Evolutionary conservation across 2,113 vertebrate genomes (phyloP), one percentile per base, ranked within the genome.

Genomic region (Hemichromis elongatus): DNA sequence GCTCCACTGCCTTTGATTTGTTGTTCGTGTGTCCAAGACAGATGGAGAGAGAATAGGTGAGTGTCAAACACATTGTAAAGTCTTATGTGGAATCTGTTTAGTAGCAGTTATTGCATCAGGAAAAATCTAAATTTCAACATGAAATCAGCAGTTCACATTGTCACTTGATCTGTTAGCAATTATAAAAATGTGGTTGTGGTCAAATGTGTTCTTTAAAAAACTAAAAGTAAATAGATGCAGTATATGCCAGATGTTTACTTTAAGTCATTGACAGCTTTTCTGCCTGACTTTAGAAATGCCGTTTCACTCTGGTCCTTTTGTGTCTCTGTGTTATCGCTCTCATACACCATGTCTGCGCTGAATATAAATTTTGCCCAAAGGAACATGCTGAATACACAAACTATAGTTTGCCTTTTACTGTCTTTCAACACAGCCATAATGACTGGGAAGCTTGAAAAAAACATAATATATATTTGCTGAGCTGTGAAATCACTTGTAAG

Each of bases 361-460:
- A 89, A 88, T 89, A 79, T 89, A 85, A 89, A 91, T 88, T 66
- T 88, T 90, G 73, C 84, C 70, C 28, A 21, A 7, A 84, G 88
- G 83, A 95, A 89, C 79, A 85, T 83, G 81, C 82, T 89, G 82
- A 83, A 90, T 18, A 18, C 88, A 84, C 86, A 61, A 88, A 87
- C 89, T 82, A 82, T 53, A 92, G 86, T 77, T 89, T 3, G 7
- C 77, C 75, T 87, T 90, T 91, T 73, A 87, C 59, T 81, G 82
- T 89, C 90, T 89, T 90, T 94, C 89, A 93, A 16, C 89, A 19
- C 79, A 56, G 37, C 77, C 83, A 54, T 92, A 93, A 93, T 90
- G 84, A 93, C 84, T 79, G 68, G 68, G 81, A 85, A 90, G 79
- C 82, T 37, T 87, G 28, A 78, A 90, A 90, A 90, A 91, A 86